Conservation (phyloP, 2,797 vertebrate species). For the Phoebastria nigripes region DNA sequence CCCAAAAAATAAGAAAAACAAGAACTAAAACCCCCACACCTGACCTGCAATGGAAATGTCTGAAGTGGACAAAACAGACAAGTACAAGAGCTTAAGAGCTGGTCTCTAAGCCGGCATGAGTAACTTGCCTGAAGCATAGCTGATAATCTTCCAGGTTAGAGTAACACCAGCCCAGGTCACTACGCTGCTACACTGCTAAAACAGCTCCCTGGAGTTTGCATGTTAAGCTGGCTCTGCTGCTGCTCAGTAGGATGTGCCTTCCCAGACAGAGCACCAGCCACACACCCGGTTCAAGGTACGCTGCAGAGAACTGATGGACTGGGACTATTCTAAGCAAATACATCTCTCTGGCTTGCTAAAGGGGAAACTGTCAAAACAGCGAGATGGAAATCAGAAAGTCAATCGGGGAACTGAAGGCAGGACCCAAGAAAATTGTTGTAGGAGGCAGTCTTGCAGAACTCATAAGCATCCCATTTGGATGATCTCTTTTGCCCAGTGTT, state of each 20-base stretch:
- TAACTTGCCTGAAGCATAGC: background rate
- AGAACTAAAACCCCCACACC: background rate
- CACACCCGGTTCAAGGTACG: fast-evolving
- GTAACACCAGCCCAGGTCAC: background rate
- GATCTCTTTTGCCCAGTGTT: background rate
- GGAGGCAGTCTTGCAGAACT: background rate
- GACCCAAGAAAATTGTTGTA: background rate
- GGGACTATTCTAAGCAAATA: background rate
- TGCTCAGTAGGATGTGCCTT: background rate
- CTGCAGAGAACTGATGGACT: background rate
- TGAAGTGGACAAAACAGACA: background rate
- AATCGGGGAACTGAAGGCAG: background rate
- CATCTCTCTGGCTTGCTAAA: background rate
- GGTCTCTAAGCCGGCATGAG: background rate
- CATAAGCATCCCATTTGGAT: background rate
- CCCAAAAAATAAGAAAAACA: background rate
- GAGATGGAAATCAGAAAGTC: background rate
- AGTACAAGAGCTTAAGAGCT: background rate
- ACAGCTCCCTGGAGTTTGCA: background rate
- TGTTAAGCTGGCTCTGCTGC: background rate
- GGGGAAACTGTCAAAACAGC: background rate
- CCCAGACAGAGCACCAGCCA: background rate
- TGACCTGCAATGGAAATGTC: background rate
- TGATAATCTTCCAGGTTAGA: background rate
- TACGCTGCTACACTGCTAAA: background rate